Evolutionary conservation across 2,888 invertebrate genomes (phyloP).

Genomic region (Neoscelio sp.): DNA sequence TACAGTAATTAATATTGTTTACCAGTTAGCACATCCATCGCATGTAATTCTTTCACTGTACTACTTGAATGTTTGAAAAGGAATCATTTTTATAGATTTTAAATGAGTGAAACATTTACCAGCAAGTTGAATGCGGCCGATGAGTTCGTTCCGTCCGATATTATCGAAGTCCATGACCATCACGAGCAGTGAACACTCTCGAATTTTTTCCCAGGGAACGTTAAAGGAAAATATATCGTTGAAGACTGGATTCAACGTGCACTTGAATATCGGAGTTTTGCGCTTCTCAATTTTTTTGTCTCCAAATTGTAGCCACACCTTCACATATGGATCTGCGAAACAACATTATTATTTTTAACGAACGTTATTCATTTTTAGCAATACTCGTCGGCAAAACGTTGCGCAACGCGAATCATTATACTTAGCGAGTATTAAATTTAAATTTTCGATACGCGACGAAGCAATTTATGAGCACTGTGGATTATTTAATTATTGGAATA

Average conservation of each 20-base stretch:
- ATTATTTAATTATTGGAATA: background rate
- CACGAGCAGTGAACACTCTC: constrained; percentile 96
- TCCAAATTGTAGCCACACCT: constrained; percentile 98
- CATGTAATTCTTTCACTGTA: too few species aligned
- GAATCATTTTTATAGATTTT: background rate
- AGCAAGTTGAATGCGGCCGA: constrained; percentile 95
- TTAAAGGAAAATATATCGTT: constrained; percentile 98
- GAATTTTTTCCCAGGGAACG: constrained; percentile 98
- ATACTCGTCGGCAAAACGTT: background rate
- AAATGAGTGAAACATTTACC: constrained; percentile 84
- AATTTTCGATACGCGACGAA: background rate
- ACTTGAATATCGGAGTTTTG: constrained; percentile 97
- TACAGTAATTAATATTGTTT: too few species aligned
- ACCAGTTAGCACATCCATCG: too few species aligned
- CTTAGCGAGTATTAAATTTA: background rate
- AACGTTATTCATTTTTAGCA: background rate
- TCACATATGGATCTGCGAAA: constrained; percentile 97
- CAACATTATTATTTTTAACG: constrained; percentile 40
- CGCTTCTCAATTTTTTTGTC: constrained; percentile 97
- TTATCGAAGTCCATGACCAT: constrained; percentile 99
- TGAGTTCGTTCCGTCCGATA: constrained; percentile 96
- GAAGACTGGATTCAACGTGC: constrained; percentile 97
- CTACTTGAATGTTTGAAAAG: too few species aligned
- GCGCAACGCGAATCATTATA: too few species aligned
- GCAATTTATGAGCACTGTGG: too few species aligned